Evolutionary conservation across 1,140 invertebrate species (phyloP).

Genomic region (Penaeus vannamei): DNA sequence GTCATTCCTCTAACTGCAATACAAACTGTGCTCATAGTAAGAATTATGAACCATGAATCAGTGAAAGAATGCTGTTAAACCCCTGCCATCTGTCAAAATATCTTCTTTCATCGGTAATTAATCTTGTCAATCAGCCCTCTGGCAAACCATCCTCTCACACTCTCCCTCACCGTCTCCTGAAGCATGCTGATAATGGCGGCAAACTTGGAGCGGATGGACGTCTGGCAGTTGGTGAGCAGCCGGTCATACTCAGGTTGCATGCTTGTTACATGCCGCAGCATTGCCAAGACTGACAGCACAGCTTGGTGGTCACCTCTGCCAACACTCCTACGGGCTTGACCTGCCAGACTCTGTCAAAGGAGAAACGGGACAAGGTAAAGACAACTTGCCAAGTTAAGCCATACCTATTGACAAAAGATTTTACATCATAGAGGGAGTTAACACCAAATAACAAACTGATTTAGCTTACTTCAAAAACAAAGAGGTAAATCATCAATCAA

Average conservation of each 20-base stretch:
- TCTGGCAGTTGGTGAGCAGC: constrained; percentile 82
- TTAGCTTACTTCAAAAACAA: no score
- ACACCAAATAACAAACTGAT: no score
- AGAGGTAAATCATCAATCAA: no score
- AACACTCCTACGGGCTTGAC: constrained; percentile 84
- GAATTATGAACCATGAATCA: no score
- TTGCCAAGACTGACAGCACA: constrained; percentile 88
- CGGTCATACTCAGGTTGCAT: constrained; percentile 89
- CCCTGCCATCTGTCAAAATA: no score
- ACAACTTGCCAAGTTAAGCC: constrained; percentile 55
- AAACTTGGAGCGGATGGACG: constrained; percentile 80
- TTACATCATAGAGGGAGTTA: no score
- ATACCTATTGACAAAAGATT: constrained; percentile 42
- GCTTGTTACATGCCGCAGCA: constrained; percentile 84
- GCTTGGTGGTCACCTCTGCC: constrained; percentile 86
- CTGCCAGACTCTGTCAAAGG: constrained; percentile 80
- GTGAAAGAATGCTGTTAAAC: no score
- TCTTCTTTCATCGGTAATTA: no score
- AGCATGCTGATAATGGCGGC: constrained; percentile 82
- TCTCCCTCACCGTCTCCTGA: constrained; percentile 79
- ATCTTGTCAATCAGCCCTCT: background rate
- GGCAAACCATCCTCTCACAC: background rate
- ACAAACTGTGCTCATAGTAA: background rate
- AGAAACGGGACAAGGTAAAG: constrained; percentile 64
- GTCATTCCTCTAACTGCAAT: no score